phyloP scores from a whole-genome alignment of 2,113 vertebrate genomes.

The Polypterus bichir region DNA sequence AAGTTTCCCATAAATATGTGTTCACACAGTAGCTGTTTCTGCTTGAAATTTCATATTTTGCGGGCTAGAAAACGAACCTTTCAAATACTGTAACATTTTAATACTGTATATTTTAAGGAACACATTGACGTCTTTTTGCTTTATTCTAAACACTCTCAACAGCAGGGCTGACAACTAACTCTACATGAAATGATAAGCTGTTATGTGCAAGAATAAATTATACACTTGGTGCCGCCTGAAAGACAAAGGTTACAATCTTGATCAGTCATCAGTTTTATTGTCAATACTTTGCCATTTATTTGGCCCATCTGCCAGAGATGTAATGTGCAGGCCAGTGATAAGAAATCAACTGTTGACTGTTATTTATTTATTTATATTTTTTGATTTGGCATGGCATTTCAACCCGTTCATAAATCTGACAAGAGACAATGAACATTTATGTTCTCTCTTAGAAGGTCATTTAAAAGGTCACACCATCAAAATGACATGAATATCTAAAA shows the following conservation, averaged over 20 bases:
- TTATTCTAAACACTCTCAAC: too few species aligned
- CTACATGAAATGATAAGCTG: too few species aligned
- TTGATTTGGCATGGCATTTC: conserved; percentile 29
- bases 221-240: too few species aligned
- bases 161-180: too few species aligned
- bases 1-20: too few species aligned
- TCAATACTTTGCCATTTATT: conserved; percentile 20
- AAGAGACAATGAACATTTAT: not conserved
- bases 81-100: too few species aligned
- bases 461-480: not conserved
- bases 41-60: too few species aligned
- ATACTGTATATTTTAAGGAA: too few species aligned
- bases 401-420: not conserved
- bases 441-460: not conserved
- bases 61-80: too few species aligned
- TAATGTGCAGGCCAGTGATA: conserved; percentile 24
- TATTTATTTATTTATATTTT: conserved; percentile 4
- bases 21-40: too few species aligned
- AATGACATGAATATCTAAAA: not conserved
- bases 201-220: too few species aligned
- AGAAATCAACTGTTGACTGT: conserved; percentile 12
- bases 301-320: conserved; percentile 22
- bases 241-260: conserved; percentile 26
- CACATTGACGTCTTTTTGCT: too few species aligned
- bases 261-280: conserved; percentile 23